Evolutionary conservation across 2,797 vertebrate species (phyloP).

Genomic region (Epinephelus awoara): DNA sequence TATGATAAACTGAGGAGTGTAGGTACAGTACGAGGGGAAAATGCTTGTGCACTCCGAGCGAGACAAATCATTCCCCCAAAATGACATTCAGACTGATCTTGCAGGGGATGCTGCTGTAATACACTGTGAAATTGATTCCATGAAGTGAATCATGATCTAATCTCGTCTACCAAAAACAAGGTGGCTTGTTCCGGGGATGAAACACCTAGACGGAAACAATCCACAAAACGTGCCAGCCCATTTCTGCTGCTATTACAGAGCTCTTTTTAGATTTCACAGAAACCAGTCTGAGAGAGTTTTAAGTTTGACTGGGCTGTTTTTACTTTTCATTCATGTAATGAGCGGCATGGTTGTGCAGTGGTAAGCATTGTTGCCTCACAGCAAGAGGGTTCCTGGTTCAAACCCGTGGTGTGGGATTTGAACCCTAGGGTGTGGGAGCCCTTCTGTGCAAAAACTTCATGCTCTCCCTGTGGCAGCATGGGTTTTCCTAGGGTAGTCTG

Average conservation of each 20-base stretch:
- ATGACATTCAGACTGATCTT: conserved; percentile 84
- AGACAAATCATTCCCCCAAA: conserved; percentile 80
- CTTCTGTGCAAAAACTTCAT: too few relatives aligned
- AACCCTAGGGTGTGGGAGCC: too few relatives aligned
- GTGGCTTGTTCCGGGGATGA: conserved; percentile 70
- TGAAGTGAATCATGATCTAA: conserved; percentile 86
- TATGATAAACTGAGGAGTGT: conserved; percentile 80
- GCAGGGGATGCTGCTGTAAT: conserved; percentile 82
- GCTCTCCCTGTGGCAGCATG: too few relatives aligned
- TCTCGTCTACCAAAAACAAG: conserved; percentile 76
- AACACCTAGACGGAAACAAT: conserved; percentile 51
- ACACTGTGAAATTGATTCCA: conserved; percentile 88
- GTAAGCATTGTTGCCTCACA: too few relatives aligned
- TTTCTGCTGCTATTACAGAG: conserved; percentile 41
- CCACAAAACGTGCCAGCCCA: conserved; percentile 31
- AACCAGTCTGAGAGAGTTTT: conserved; percentile 13
- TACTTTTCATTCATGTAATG: neutral
- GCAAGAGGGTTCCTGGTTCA: too few relatives aligned
- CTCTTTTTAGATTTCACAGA: conserved; percentile 15
- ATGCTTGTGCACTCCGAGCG: conserved; percentile 69
- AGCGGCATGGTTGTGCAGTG: too few relatives aligned
- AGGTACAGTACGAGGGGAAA: conserved; percentile 74
- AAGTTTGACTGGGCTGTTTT: conserved; percentile 19
- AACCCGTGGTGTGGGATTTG: too few relatives aligned
- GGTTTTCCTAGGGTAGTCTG: too few relatives aligned